These are phyloP conservation scores for Philypnodon macrostomus DNA, from an alignment of 2,797 vertebrate genomes.

Conservation along the genomic window DNA sequence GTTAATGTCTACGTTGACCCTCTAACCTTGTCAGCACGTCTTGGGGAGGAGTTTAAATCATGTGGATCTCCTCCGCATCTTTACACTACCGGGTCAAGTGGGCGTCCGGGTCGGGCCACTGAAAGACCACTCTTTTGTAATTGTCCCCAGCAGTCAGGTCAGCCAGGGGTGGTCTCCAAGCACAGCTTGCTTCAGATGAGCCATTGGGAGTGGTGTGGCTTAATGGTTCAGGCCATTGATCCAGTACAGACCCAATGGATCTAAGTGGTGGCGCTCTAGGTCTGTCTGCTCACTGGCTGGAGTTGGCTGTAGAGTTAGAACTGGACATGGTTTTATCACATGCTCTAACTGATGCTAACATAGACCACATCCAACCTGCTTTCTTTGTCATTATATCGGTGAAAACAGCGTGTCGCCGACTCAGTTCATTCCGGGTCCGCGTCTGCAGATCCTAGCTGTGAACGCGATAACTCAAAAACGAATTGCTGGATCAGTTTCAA, in stretches of 20 bases:
- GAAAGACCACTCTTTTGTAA: slow-evolving; percentile 80
- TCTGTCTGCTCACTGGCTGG: slow-evolving; percentile 22
- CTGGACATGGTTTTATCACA: too few species aligned
- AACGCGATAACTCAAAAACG: too few species aligned
- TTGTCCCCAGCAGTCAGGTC: slow-evolving; percentile 75
- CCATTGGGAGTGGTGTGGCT: slow-evolving; percentile 57
- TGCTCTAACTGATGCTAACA: too few species aligned
- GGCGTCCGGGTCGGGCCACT: slow-evolving; percentile 75
- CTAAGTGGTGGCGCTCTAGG: slow-evolving; percentile 6
- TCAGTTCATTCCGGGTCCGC: too few species aligned
- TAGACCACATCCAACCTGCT: too few species aligned
- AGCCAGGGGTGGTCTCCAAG: slow-evolving; percentile 63
- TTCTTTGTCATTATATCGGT: too few species aligned
- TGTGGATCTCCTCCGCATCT: slow-evolving; percentile 83
- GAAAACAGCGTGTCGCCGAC: too few species aligned
- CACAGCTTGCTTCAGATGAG: slow-evolving; percentile 63
- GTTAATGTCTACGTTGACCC: slow-evolving; percentile 97
- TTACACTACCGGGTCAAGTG: slow-evolving; percentile 86
- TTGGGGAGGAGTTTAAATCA: slow-evolving; percentile 93
- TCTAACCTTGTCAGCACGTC: slow-evolving; percentile 96
- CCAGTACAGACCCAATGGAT: slow-evolving; percentile 34
- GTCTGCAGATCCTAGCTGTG: too few species aligned
- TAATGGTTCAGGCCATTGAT: slow-evolving; percentile 71
- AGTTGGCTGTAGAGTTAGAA: not conserved
- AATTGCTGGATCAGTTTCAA: too few species aligned